A percentile compares a stretch with the other conserved stretches of the same genome.
These are phyloP conservation scores for Schlechtendalia chinensis DNA, from an alignment of 1,140 invertebrate genomes.

Conservation along the genomic window DNA sequence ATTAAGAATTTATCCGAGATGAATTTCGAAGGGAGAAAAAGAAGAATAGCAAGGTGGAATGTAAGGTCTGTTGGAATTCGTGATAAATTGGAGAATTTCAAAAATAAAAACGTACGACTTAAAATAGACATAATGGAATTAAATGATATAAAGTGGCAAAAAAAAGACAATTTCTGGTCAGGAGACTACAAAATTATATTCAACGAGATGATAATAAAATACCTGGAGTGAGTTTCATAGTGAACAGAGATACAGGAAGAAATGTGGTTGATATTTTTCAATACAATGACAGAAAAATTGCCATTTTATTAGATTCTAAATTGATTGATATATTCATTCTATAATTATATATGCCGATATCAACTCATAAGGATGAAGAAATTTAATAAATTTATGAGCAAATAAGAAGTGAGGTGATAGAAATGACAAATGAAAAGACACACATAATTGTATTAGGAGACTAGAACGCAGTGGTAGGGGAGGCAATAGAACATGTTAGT, in stretches of 20 bases:
- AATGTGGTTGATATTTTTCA: neutral
- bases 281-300: constrained; percentile 5
- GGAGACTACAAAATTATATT: constrained; percentile 18
- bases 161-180: constrained; percentile 1
- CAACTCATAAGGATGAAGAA: constrained; percentile 23
- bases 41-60: constrained; percentile 52
- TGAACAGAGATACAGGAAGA: constrained; percentile 1
- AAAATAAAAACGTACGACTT: constrained; percentile 50
- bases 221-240: neutral
- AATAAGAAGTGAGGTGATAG: constrained; percentile 34
- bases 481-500: too few species aligned
- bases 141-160: constrained; percentile 47
- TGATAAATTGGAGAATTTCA: constrained; percentile 51
- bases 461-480: neutral
- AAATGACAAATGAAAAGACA: constrained; percentile 6
- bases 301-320: neutral
- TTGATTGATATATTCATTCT: constrained; percentile 47
- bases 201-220: neutral
- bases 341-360: constrained; percentile 39
- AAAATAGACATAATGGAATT: constrained; percentile 51
- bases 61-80: constrained; percentile 50
- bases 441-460: constrained; percentile 8
- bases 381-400: constrained; percentile 36
- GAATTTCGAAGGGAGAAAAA: neutral
- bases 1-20: neutral